phyloP scores from a whole-genome alignment of 2,113 vertebrate species.

The Periophthalmus modestus region DNA sequence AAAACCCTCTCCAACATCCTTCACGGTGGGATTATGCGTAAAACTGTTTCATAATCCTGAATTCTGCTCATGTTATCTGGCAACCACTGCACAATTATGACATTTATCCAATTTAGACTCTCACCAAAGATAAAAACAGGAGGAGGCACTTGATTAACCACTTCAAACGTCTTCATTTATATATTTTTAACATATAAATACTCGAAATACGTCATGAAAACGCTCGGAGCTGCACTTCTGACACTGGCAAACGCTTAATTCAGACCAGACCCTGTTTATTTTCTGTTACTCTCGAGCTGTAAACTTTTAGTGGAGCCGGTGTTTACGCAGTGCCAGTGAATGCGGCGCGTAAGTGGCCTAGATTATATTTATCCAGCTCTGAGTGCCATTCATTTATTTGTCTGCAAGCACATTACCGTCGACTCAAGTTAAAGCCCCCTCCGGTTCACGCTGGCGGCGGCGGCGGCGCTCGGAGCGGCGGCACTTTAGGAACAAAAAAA shows the following conservation, averaged over 20 bases:
- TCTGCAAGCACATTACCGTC: constrained; percentile 24
- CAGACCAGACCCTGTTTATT: not conserved
- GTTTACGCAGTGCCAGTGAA: constrained; percentile 11
- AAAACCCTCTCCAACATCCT: no score
- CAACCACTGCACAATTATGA: no score
- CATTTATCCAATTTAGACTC: no score
- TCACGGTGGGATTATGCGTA: no score
- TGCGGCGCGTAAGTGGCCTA: not conserved
- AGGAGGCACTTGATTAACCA: no score
- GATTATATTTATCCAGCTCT: constrained; percentile 6
- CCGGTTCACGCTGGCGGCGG: not conserved
- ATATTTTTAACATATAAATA: no score
- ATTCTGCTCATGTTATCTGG: no score
- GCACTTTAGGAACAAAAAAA: not conserved
- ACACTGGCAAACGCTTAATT: not conserved
- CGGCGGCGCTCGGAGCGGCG: not conserved
- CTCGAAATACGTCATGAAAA: not conserved
- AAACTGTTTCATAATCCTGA: no score
- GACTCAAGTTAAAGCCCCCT: not conserved
- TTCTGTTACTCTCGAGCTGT: not conserved
- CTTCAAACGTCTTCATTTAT: no score
- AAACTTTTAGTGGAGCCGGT: constrained; percentile 3
- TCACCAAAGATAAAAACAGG: no score
- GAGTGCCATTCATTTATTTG: constrained; percentile 8
- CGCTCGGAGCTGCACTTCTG: not conserved